A percentile compares a stretch with the other conserved stretches of the same genome.
Evolutionary conservation across 2,888 invertebrate genomes (phyloP).

Genomic region (Netelia melanura): DNA sequence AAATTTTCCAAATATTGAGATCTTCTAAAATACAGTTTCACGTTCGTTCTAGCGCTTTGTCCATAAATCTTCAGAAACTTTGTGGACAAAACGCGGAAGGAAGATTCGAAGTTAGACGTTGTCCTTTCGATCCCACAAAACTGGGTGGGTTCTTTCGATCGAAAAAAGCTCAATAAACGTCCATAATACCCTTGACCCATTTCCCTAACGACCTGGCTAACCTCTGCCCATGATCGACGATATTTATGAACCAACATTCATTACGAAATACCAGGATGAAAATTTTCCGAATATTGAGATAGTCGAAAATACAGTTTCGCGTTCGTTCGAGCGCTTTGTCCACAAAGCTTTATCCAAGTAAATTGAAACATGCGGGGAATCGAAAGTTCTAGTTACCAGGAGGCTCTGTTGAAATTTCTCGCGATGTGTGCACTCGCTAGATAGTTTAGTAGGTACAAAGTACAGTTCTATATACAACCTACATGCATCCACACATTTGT

Average conservation of each 20-base stretch:
- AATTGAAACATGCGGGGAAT: neutral
- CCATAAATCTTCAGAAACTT: too few species aligned
- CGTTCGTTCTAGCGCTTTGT: too few species aligned
- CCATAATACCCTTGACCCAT: neutral
- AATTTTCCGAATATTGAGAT: neutral
- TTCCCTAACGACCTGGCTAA: neutral
- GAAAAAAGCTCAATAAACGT: too few species aligned
- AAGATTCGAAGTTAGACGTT: too few species aligned
- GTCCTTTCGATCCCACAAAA: too few species aligned
- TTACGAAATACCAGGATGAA: neutral
- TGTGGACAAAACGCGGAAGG: too few species aligned
- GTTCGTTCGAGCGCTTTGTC: neutral
- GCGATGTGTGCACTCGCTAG: neutral
- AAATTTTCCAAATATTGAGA: too few species aligned
- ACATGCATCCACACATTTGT: too few species aligned
- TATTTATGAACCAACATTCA: neutral
- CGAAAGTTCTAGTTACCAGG: neutral
- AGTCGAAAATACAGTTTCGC: neutral
- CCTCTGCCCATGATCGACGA: neutral
- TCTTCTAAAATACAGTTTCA: too few species aligned
- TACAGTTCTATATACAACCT: neutral
- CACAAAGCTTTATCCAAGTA: neutral
- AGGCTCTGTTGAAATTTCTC: neutral
- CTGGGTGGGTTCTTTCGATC: too few species aligned
- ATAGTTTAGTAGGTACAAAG: slow-evolving; percentile 9